Conservation (phyloP, 2,797 vertebrate species). For the Microctenopoma stevenorrisi region DNA sequence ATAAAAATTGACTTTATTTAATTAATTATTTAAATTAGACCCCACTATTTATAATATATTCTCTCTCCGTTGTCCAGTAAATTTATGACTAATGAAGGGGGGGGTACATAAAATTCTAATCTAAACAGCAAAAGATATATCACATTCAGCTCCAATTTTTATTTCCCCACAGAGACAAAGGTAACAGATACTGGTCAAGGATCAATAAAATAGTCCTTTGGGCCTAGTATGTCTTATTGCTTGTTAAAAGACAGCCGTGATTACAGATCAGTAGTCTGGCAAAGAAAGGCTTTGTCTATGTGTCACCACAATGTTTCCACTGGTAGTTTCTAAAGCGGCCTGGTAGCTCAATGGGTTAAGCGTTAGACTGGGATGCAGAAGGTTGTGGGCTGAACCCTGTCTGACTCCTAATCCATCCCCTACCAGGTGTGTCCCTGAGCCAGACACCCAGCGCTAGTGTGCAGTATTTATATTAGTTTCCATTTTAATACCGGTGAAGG, state of each 20-base stretch:
- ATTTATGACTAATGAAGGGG: too few relatives aligned
- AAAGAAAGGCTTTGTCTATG: constrained; percentile 31
- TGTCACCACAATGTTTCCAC: constrained; percentile 45
- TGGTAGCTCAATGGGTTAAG: too few relatives aligned
- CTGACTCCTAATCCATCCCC: too few relatives aligned
- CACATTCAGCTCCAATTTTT: not conserved
- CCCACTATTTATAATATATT: not conserved
- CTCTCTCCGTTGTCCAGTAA: not conserved
- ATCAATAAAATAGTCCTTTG: constrained; percentile 44
- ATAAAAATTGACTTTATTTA: not conserved
- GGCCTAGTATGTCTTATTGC: constrained; percentile 47
- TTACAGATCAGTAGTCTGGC: constrained; percentile 55
- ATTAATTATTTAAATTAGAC: constrained; percentile 18
- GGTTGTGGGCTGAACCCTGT: too few relatives aligned
- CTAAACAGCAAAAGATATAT: constrained; percentile 4
- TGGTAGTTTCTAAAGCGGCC: constrained; percentile 13
- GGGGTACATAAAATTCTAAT: not conserved
- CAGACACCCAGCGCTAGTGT: too few relatives aligned
- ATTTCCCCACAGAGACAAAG: not conserved
- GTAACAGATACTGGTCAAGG: constrained; percentile 18
- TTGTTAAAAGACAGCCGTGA: constrained; percentile 51
- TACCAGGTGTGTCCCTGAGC: too few relatives aligned
- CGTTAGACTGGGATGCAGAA: too few relatives aligned
- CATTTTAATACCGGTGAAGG: too few relatives aligned
- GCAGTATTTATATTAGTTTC: too few relatives aligned